phyloP scores from a whole-genome alignment of 2,797 vertebrate genomes.

The Galagoides demidoff region DNA sequence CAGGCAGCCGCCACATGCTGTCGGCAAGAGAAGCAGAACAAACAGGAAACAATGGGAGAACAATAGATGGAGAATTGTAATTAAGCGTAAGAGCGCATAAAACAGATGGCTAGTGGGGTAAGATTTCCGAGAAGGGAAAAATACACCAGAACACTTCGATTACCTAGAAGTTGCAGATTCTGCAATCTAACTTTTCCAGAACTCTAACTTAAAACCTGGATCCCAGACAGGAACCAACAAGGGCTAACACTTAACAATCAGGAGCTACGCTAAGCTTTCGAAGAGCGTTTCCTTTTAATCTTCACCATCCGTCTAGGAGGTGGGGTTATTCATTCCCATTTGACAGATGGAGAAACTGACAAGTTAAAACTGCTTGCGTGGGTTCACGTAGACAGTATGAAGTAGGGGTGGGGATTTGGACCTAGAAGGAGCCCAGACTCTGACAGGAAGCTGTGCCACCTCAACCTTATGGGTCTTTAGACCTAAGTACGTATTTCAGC shows the following conservation, averaged over 20 bases:
- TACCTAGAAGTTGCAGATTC: constrained; percentile 40
- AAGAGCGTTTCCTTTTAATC: fast-evolving
- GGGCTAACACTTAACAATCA: fast-evolving
- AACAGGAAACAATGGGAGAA: constrained; percentile 14
- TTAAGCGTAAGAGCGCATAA: constrained; percentile 34
- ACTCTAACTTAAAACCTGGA: neutral
- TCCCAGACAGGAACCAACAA: fast-evolving
- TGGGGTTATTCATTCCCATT: neutral
- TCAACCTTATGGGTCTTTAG: fast-evolving
- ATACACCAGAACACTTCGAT: neutral
- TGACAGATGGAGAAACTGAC: neutral
- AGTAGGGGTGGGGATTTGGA: neutral
- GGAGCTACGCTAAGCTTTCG: neutral
- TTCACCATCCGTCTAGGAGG: neutral
- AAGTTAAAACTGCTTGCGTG: neutral
- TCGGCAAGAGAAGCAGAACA: neutral
- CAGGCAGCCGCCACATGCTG: neutral
- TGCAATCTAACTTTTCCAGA: neutral
- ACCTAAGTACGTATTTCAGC: no score
- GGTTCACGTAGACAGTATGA: neutral
- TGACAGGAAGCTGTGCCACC: fast-evolving
- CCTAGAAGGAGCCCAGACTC: fast-evolving
- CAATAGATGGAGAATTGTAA: constrained; percentile 63
- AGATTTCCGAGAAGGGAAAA: neutral
- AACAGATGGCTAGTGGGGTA: constrained; percentile 66